Evolutionary conservation across 2,113 vertebrate species (phyloP).

Genomic region (Apaloderma vittatum): DNA sequence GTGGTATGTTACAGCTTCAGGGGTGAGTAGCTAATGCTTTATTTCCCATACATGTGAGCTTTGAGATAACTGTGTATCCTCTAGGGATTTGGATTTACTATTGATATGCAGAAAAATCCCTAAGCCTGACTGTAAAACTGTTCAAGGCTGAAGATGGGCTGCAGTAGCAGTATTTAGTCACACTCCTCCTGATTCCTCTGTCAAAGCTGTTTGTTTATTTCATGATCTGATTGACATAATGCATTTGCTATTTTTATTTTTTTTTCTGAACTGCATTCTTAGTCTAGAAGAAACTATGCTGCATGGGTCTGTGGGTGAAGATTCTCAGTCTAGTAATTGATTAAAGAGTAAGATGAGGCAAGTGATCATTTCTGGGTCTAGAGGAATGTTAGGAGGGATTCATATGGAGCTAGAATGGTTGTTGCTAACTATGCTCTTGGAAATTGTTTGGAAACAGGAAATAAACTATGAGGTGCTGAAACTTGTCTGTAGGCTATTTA

Average conservation of each 20-base stretch:
- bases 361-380: background rate
- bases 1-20: background rate
- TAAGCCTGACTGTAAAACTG: slow-evolving; percentile 39
- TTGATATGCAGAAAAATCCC: slow-evolving; percentile 51
- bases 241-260: background rate
- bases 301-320: background rate
- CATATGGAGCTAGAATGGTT: background rate
- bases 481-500: background rate
- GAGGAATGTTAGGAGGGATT: background rate
- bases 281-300: background rate
- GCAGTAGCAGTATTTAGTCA: slow-evolving; percentile 36
- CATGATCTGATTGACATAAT: background rate
- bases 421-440: background rate
- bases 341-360: background rate
- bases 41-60: slow-evolving; percentile 33
- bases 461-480: background rate
- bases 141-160: background rate
- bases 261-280: background rate
- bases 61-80: slow-evolving; percentile 32
- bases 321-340: background rate
- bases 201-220: slow-evolving; percentile 1
- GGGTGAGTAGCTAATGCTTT: background rate
- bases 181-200: background rate
- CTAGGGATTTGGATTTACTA: slow-evolving; percentile 55
- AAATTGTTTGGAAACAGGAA: slow-evolving; percentile 1